Conservation (phyloP, 2,797 vertebrate genomes). For the Malurus splendens region DNA sequence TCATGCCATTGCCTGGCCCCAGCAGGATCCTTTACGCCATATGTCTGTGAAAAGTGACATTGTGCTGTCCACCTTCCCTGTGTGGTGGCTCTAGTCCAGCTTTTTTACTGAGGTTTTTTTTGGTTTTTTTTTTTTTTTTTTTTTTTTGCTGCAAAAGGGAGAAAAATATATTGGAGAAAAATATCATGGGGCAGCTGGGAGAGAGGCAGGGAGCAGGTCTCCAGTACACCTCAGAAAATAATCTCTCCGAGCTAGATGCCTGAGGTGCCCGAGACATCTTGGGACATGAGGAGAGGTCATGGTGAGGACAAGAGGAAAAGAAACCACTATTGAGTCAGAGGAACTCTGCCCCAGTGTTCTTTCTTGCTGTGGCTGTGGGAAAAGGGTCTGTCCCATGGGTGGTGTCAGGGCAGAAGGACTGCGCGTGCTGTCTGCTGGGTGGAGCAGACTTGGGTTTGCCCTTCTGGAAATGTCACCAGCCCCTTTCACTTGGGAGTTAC, state of each 20-base stretch:
- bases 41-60: neutral
- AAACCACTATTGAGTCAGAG: neutral
- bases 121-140: neutral
- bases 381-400: neutral
- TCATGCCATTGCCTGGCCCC: neutral
- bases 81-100: neutral
- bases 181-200: neutral
- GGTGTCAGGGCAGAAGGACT: neutral
- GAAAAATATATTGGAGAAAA: neutral
- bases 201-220: neutral
- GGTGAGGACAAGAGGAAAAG: conserved; percentile 32
- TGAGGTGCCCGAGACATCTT: neutral
- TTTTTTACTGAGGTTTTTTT: neutral
- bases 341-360: neutral
- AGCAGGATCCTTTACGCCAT: neutral
- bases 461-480: neutral
- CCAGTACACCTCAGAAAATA: too few species aligned
- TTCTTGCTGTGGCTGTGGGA: neutral
- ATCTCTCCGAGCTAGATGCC: neutral
- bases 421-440: neutral
- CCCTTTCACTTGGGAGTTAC: neutral
- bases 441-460: neutral
- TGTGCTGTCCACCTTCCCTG: neutral
- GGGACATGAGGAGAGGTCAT: neutral
- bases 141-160: neutral